Percentiles rank a stretch among this genome's conserved stretches.
phyloP scores from a whole-genome alignment of 2,888 invertebrate genomes.

The Anthophora plumipes region DNA sequence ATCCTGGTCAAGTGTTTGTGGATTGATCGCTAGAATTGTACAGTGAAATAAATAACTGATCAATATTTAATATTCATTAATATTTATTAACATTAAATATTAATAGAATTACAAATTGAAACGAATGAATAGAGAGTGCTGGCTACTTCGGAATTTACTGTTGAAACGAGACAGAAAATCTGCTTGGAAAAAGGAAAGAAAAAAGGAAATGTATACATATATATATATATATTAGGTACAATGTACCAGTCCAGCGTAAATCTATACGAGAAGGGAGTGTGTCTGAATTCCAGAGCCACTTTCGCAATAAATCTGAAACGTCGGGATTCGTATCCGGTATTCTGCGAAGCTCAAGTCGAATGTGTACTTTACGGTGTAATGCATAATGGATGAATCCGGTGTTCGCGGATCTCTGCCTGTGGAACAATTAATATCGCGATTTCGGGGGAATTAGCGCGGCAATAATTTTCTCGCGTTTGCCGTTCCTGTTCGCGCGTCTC shows the following conservation, averaged over 20 bases:
- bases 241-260: too few species aligned
- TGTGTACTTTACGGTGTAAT: conserved; percentile 43
- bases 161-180: neutral
- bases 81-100: too few species aligned
- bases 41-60: too few species aligned
- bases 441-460: conserved; percentile 6
- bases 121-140: too few species aligned
- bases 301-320: conserved; percentile 50
- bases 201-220: neutral
- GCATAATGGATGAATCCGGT: conserved; percentile 56
- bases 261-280: neutral
- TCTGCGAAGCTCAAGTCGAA: conserved; percentile 37
- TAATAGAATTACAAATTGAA: too few species aligned
- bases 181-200: too few species aligned
- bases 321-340: conserved; percentile 37
- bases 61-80: too few species aligned
- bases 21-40: too few species aligned
- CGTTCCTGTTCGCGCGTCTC: neutral
- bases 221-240: too few species aligned
- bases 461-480: conserved; percentile 21
- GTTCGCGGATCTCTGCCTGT: conserved; percentile 3
- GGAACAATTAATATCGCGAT: conserved; percentile 43
- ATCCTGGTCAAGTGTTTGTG: too few species aligned
- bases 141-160: too few species aligned
- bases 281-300: conserved; percentile 49